Evolutionary conservation across 2,888 invertebrate genomes (phyloP).

Genomic region (Agelastica alni): DNA sequence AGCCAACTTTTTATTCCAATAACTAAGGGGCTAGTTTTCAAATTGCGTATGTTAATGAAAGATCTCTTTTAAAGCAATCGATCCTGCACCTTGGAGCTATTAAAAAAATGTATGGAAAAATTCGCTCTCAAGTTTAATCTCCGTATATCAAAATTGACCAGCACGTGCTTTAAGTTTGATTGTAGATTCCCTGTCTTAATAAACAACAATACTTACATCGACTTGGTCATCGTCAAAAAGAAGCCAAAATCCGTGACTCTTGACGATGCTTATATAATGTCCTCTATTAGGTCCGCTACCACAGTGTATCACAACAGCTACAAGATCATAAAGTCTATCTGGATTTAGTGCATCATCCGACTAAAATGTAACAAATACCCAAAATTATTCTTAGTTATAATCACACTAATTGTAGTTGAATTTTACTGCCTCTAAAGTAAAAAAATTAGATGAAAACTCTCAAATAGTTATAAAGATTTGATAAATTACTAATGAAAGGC

Average conservation of each 20-base stretch:
- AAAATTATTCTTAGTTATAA: not conserved
- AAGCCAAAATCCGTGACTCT: constrained; percentile 98
- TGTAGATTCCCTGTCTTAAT: no score
- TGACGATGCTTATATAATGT: constrained; percentile 99
- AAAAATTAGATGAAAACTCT: not conserved
- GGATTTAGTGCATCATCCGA: constrained; percentile 98
- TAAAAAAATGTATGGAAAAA: no score
- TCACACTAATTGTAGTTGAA: no score
- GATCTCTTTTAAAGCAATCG: no score
- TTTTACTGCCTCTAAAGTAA: no score
- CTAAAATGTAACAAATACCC: constrained; percentile 58
- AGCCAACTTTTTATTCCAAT: no score
- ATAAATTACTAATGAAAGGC: not conserved
- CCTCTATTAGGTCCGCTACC: constrained; percentile 99
- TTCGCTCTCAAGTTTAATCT: no score
- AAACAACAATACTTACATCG: constrained; percentile 87
- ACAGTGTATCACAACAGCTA: constrained; percentile 99
- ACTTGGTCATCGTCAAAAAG: constrained; percentile 99
- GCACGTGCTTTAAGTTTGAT: no score
- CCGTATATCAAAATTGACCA: no score
- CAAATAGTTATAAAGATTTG: not conserved
- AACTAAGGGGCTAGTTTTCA: no score
- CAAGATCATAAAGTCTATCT: constrained; percentile 96
- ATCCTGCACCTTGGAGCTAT: no score
- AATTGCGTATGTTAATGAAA: no score